Conservation (phyloP, 2,797 vertebrate genomes). For the Petrocephalus sullivani region DNA sequence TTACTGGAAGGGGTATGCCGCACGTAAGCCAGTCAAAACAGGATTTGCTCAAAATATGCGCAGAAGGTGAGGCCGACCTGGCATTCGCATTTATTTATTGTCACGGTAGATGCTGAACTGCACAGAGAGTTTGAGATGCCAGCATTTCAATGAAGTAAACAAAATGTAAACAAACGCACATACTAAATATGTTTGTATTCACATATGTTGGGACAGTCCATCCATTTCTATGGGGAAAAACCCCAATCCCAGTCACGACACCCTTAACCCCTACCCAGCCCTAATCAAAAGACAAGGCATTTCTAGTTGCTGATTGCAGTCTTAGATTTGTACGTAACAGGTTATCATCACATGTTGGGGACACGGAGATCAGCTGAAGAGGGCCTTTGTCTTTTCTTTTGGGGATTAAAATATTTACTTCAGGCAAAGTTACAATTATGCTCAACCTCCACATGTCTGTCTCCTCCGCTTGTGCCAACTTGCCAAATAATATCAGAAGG, state of each 20-base stretch:
- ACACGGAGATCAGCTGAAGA: background rate
- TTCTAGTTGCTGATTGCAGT: background rate
- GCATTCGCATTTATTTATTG: background rate
- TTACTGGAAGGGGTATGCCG: background rate
- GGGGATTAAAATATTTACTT: background rate
- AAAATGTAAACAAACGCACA: background rate
- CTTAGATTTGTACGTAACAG: background rate
- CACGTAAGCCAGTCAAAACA: background rate
- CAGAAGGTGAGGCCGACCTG: background rate
- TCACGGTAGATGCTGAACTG: background rate
- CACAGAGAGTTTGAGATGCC: background rate
- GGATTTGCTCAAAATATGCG: background rate
- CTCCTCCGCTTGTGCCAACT: background rate
- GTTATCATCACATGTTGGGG: background rate
- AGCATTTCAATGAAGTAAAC: background rate
- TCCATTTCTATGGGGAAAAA: background rate
- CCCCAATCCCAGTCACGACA: background rate
- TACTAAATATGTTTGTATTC: background rate
- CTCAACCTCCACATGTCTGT: background rate
- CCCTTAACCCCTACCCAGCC: background rate
- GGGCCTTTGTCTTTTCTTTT: background rate
- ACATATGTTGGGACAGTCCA: background rate
- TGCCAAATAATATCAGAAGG: background rate
- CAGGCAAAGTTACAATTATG: background rate
- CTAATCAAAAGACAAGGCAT: background rate